phyloP scores from a whole-genome alignment of 2,113 vertebrate species.

The Anhinga rufa region DNA sequence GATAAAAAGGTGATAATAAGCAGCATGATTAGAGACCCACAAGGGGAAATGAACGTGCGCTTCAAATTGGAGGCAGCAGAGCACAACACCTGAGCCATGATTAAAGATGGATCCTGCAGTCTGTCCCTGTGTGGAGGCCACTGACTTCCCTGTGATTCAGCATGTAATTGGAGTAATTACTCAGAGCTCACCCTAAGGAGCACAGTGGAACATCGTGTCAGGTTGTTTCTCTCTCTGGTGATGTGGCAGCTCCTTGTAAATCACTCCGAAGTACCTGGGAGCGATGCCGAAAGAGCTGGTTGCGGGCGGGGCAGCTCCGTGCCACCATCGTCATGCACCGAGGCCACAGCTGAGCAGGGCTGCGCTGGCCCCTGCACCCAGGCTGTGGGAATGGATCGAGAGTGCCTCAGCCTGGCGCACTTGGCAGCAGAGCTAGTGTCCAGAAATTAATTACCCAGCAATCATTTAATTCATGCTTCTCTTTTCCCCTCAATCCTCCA shows the following conservation, averaged over 20 bases:
- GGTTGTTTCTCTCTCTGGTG: not conserved
- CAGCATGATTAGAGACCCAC: not conserved
- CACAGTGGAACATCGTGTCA: not conserved
- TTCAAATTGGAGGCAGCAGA: not conserved
- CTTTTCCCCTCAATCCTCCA: not conserved
- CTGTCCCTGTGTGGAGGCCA: not conserved
- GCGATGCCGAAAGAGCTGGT: not conserved
- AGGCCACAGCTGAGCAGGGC: not conserved
- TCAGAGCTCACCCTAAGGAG: not conserved
- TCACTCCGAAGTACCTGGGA: not conserved
- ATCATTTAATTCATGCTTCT: not conserved
- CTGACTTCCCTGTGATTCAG: not conserved
- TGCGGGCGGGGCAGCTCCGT: accelerated
- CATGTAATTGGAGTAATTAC: not conserved
- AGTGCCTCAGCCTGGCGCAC: not conserved
- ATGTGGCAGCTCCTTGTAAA: not conserved
- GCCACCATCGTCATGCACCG: accelerated
- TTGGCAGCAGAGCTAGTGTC: not conserved
- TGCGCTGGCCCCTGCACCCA: not conserved
- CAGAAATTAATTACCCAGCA: not conserved
- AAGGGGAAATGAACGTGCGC: not conserved
- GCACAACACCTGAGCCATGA: not conserved
- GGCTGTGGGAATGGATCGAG: not conserved
- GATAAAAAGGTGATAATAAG: constrained; percentile 5
- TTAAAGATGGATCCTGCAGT: not conserved